Base-by-base conservation (phyloP, 2,888 invertebrate species). In the Torymus aiolomorphi region DNA sequence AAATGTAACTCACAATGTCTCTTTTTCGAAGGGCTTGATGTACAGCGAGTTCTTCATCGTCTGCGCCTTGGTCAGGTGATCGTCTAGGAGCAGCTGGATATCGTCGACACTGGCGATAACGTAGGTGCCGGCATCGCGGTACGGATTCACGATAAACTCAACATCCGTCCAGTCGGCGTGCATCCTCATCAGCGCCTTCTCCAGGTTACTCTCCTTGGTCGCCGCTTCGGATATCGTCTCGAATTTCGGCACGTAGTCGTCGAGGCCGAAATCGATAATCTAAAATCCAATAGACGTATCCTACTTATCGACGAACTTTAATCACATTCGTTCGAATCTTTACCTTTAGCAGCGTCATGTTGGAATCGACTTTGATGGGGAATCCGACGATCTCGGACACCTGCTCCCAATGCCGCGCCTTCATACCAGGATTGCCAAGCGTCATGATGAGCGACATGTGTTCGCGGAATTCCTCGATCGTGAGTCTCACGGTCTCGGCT, bases 41-140 rank as follows among this genome's bases (percentile, higher is more conserved):
- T 97, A 98, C 0, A 98, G 97, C 0, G 98, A 98, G 87, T 97
- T 97, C 91, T 98, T 96, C 97, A 98, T 98, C 0, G 98, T 98
- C 89, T 98, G 98, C 1, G 98, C 97, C 91, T 98, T 98, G 11
- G 98, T 96, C 84, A 98, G 95, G 89, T 98, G 98, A 89, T 98
- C 98, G 90, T 98, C 98, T 75, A 98, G 91, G 70, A 97, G 91
- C 54, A 97, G 92, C 91, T 98, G 98, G 87, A 98, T 97, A 86
- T 98, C 98, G 90, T 98, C 98, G 5, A 98, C 94, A 80, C 97
- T 94, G 0, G 97, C 95, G 81, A 98, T 91, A 84, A 98, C 97
- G 85, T 93, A 95, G 0, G 98, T 97, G 13, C 98, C 98, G 10
- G 97, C 97, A 90, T 97, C 96, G 85, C 96, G 88, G 82, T 97